Conservation (phyloP, 2,113 vertebrate species). For the Naja naja region DNA sequence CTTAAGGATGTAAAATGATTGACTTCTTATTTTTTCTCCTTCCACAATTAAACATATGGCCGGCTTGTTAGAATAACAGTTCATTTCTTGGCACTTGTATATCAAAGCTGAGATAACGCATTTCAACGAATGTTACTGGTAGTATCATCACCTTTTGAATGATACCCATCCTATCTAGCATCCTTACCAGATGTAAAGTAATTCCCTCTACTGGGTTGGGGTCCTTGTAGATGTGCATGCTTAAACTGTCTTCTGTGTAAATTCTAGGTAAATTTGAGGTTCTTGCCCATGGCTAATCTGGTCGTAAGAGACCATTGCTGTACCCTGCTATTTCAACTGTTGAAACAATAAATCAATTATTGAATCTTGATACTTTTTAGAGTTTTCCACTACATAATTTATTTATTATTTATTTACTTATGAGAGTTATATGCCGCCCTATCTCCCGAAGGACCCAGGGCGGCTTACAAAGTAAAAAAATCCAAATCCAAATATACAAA, state of each 20-base stretch:
- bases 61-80: background rate
- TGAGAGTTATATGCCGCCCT: too few species aligned
- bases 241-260: background rate
- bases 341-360: background rate
- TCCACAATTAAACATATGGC: background rate
- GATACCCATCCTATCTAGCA: background rate
- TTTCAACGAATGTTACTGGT: background rate
- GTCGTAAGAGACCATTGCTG: background rate
- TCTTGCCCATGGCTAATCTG: background rate
- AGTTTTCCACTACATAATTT: background rate
- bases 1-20: background rate
- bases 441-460: too few species aligned
- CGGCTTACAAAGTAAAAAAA: too few species aligned
- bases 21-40: background rate
- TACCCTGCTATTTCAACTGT: background rate
- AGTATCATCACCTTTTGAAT: background rate
- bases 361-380: background rate
- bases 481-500: too few species aligned
- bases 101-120: background rate
- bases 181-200: background rate
- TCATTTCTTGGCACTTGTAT: background rate
- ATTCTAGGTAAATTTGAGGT: background rate
- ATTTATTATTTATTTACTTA: too few species aligned
- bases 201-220: background rate
- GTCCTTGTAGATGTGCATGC: background rate